phyloP scores from a whole-genome alignment of 1,140 invertebrate genomes.

The Sycobia sp. region DNA sequence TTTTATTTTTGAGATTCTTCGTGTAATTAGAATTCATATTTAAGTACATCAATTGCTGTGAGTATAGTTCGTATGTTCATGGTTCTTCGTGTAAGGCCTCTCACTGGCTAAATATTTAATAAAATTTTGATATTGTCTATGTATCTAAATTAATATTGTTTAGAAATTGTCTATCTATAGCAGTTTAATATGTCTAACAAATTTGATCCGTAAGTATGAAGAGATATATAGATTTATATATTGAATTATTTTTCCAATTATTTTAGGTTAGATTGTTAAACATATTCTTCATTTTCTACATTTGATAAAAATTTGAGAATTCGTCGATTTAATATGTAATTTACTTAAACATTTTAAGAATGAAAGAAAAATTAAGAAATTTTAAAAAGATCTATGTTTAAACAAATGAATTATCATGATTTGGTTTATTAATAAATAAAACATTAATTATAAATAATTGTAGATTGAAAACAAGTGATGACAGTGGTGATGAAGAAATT shows the following conservation, averaged over 20 bases:
- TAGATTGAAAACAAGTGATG: slow-evolving; percentile 66
- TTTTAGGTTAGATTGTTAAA: slow-evolving; percentile 37
- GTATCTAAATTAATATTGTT: too few species aligned
- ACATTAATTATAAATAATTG: background rate
- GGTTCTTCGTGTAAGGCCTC: too few species aligned
- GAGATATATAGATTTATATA: background rate
- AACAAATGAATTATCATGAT: background rate
- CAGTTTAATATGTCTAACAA: slow-evolving; percentile 70
- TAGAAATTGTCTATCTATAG: too few species aligned
- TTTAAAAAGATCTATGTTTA: background rate
- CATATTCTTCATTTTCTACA: slow-evolving; percentile 22
- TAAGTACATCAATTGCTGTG: too few species aligned
- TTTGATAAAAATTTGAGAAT: too few species aligned
- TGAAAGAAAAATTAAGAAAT: too few species aligned
- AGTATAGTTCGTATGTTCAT: too few species aligned
- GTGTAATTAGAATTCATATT: too few species aligned
- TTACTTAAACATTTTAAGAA: background rate
- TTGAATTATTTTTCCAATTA: background rate
- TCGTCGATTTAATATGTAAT: background rate
- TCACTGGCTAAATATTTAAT: too few species aligned
- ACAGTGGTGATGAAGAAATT: slow-evolving; percentile 66
- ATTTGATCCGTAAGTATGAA: slow-evolving; percentile 67
- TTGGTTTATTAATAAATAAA: background rate
- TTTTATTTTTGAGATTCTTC: too few species aligned
- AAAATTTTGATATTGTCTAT: too few species aligned